Conservation (phyloP, 2,113 vertebrate species). For the Ctenodactylus gundi region DNA sequence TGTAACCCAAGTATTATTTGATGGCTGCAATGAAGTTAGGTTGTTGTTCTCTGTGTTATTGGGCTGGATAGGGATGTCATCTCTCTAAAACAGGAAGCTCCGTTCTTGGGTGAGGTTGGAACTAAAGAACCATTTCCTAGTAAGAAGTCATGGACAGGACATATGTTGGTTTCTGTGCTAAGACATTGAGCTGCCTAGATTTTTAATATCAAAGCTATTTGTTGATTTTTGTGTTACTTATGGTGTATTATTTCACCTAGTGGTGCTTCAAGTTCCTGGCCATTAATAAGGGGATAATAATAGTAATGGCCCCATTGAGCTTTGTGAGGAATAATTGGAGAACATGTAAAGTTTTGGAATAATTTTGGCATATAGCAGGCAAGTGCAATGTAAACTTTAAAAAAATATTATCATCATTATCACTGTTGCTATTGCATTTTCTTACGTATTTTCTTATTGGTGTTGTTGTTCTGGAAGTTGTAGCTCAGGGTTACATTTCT, state of each 20-base stretch:
- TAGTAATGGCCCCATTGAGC: neutral
- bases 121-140: neutral
- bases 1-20: neutral
- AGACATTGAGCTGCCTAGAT: neutral
- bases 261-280: neutral
- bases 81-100: neutral
- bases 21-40: neutral
- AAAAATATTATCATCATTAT: neutral
- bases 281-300: neutral
- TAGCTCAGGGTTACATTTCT: neutral
- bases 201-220: neutral
- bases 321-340: neutral
- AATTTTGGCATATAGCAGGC: neutral
- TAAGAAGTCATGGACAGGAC: neutral
- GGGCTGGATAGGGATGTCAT: neutral
- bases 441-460: neutral
- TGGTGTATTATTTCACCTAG: neutral
- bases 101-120: neutral
- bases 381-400: neutral
- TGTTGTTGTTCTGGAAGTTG: constrained; percentile 12
- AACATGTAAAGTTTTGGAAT: neutral
- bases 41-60: neutral
- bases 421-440: neutral
- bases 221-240: neutral
- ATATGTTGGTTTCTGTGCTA: neutral